Conservation (phyloP, 2,888 invertebrate species). For the Bhutanitis thaidina region DNA sequence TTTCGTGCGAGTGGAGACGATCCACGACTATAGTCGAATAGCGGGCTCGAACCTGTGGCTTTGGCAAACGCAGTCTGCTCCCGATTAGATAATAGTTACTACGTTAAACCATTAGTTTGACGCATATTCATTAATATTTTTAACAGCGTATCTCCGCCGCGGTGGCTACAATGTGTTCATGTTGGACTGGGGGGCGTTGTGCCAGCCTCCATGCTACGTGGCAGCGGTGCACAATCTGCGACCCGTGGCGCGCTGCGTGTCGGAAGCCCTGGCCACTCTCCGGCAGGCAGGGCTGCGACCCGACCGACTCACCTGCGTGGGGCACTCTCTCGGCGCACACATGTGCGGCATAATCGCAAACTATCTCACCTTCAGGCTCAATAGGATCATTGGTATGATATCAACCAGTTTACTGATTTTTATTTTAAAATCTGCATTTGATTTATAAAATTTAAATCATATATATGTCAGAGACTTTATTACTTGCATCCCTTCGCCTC, state of each 20-base stretch:
- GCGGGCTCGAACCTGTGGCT: too few relatives aligned
- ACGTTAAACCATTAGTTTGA: too few relatives aligned
- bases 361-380: constrained; percentile 85
- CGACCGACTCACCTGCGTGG: constrained; percentile 85
- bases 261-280: constrained; percentile 81
- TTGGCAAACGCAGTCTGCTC: too few relatives aligned
- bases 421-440: too few relatives aligned
- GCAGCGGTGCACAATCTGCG: constrained; percentile 88
- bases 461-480: too few relatives aligned
- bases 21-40: too few relatives aligned
- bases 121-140: too few relatives aligned
- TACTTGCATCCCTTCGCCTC: too few relatives aligned
- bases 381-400: constrained; percentile 83
- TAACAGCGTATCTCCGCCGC: constrained; percentile 84
- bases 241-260: constrained; percentile 85
- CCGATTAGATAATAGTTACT: too few relatives aligned
- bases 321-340: constrained; percentile 88
- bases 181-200: constrained; percentile 87
- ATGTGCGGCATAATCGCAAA: constrained; percentile 87
- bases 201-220: constrained; percentile 85
- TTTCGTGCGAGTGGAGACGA: too few relatives aligned
- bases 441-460: too few relatives aligned
- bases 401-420: too few relatives aligned
- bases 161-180: constrained; percentile 88
- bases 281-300: constrained; percentile 83